Evolutionary conservation across 2,113 vertebrate species (phyloP), one percentile per base, ranked within the genome.

Genomic region (Syrrhaptes paradoxus): DNA sequence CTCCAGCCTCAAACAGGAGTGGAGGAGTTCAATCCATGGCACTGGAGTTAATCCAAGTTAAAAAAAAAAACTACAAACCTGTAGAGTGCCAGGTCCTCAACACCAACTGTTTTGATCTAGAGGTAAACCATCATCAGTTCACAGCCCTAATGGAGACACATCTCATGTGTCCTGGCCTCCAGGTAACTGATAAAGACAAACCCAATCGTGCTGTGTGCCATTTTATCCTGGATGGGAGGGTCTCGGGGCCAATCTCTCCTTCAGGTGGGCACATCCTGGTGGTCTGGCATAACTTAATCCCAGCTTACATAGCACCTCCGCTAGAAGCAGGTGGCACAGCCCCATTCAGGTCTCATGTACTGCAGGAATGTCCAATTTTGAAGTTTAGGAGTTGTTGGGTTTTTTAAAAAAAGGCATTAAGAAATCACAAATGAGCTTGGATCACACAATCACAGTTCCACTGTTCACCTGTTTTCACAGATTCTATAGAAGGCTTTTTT

Each of bases 181-280:
- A 66, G 38, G 28, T 28, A 73, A 46, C 26, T 10, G 32, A 38
- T 15, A 58, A 81, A 81, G 41, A 49, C 36, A 62, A 74, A 54
- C 5, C 3, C 1, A 4, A 11, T 7, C 20, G 34, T 41, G 16
- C 11, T n/a, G 9, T 22, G 17, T 17, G 32, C 9, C 9, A 7
- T 49, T 38, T 80, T 20, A 63, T 58, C 24, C 14, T 32, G 36
- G n/a, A 57, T 11, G 15, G 18, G 13, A 75, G 24, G 48, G 14
- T 31, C 45, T 3, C 19, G 28, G 25, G 55, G 15, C 3, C 17
- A 45, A 7, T 45, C 7, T 72, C 59, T 59, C 16, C 31, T 43
- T 77, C 17, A 34, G 11, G 16, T 29, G 24, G 20, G 29, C 21
- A 63, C n/a, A 45, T 46, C 20, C 32, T 22, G 6, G 14, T 48